Conservation (phyloP, 2,797 vertebrate species). For the Sternarchorhynchus goeldii region DNA sequence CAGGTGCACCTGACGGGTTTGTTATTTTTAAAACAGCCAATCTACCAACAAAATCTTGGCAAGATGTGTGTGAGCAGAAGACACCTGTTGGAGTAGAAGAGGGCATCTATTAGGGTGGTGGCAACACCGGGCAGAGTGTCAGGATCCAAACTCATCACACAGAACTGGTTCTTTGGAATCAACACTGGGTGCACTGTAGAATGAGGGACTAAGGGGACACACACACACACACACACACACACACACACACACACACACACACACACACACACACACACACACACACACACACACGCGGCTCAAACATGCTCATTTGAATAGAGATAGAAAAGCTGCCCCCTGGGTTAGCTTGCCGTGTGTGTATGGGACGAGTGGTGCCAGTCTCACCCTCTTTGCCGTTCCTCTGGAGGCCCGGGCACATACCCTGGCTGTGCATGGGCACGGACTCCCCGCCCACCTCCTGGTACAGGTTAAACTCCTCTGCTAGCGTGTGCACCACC, state of each 20-base stretch:
- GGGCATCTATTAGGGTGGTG: slow-evolving; percentile 91
- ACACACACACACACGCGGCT: no score
- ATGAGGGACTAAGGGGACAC: slow-evolving; percentile 71
- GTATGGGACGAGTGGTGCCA: no score
- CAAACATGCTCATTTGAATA: no score
- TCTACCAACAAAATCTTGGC: neutral
- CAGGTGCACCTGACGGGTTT: no score
- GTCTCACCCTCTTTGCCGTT: slow-evolving; percentile 79
- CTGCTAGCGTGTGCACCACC: slow-evolving; percentile 86
- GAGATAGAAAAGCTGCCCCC: no score
- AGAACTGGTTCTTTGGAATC: slow-evolving; percentile 93
- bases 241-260: no score
- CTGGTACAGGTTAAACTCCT: slow-evolving; percentile 90
- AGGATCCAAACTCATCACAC: slow-evolving; percentile 91
- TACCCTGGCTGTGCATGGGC: slow-evolving; percentile 74
- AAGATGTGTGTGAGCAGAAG: neutral
- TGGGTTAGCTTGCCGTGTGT: neutral
- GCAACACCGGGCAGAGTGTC: slow-evolving; percentile 92
- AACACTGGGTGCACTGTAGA: slow-evolving; percentile 89
- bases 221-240: neutral
- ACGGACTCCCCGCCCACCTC: slow-evolving; percentile 87
- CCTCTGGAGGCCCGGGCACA: slow-evolving; percentile 81
- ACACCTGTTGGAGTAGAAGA: slow-evolving; percentile 93
- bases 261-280: no score
- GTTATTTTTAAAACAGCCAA: no score